A percentile compares a stretch with the other conserved stretches of the same genome.
phyloP scores from a whole-genome alignment of 2,888 invertebrate genomes.

The Gymnosoma rotundatum region DNA sequence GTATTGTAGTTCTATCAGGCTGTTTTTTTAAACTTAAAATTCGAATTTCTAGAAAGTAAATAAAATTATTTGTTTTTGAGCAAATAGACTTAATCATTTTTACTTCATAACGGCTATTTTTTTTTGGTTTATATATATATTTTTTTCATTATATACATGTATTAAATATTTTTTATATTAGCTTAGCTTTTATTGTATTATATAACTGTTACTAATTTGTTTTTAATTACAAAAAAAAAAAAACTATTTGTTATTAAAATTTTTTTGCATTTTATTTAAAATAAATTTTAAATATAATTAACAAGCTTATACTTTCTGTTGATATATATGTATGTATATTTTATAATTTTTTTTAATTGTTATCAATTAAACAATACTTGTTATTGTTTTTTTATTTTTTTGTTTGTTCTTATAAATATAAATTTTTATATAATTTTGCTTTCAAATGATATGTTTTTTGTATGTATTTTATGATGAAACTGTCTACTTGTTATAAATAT shows the following conservation, averaged over 20 bases:
- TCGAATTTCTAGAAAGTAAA: too few relatives aligned
- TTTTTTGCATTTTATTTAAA: slow-evolving; percentile 27
- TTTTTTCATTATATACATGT: slow-evolving; percentile 10
- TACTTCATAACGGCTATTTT: background rate
- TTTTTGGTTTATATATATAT: background rate
- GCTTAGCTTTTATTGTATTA: slow-evolving; percentile 40
- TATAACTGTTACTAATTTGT: slow-evolving; percentile 9
- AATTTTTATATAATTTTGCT: slow-evolving; percentile 40
- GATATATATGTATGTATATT: slow-evolving; percentile 15
- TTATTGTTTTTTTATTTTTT: slow-evolving; percentile 26
- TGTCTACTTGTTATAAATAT: slow-evolving; percentile 15
- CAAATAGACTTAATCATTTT: too few relatives aligned
- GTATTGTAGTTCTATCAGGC: too few relatives aligned
- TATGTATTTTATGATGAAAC: slow-evolving; percentile 47
- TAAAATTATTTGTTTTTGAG: too few relatives aligned
- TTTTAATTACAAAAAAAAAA: slow-evolving; percentile 19
- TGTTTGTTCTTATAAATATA: slow-evolving; percentile 38
- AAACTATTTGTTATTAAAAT: slow-evolving; percentile 40
- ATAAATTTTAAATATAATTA: slow-evolving; percentile 56
- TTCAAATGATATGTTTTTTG: slow-evolving; percentile 66
- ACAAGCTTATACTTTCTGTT: slow-evolving; percentile 58
- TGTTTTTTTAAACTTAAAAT: too few relatives aligned
- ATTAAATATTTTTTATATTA: slow-evolving; percentile 22
- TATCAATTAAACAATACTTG: slow-evolving; percentile 55
- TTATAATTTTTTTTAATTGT: slow-evolving; percentile 43